Evolutionary conservation across 2,113 vertebrate genomes (phyloP).

Genomic region (Oncorhynchus clarkii): DNA sequence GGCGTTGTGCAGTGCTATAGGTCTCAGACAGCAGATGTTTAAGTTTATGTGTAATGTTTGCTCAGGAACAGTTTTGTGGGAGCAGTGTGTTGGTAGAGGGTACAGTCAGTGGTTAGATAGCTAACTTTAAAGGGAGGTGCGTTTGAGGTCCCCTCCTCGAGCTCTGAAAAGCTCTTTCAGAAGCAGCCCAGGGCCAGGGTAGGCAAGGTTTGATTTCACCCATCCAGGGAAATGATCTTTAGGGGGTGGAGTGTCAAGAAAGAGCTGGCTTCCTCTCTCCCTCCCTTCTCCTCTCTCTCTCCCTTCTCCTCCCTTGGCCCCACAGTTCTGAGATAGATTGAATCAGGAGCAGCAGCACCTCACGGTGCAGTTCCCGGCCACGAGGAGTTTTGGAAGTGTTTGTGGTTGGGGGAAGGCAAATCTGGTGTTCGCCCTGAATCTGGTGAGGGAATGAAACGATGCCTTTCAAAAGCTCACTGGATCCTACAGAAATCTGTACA

Average conservation of each 20-base stretch:
- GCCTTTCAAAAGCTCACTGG: slow-evolving; percentile 30
- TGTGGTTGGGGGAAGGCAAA: slow-evolving; percentile 6
- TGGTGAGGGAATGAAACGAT: slow-evolving; percentile 15
- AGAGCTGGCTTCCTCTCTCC: neutral
- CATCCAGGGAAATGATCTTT: neutral
- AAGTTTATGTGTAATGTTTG: slow-evolving; percentile 15
- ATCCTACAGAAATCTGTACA: slow-evolving; percentile 38
- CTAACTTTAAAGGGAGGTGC: slow-evolving; percentile 37
- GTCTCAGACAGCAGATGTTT: slow-evolving; percentile 39
- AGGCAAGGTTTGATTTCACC: neutral
- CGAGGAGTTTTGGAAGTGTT: neutral
- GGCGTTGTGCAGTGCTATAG: slow-evolving; percentile 28
- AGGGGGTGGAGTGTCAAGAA: neutral
- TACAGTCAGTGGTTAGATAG: slow-evolving; percentile 32
- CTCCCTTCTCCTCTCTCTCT: neutral
- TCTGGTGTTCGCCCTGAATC: neutral
- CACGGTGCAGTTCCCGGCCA: neutral
- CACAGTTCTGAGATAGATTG: slow-evolving; percentile 26
- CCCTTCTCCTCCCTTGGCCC: slow-evolving; percentile 4
- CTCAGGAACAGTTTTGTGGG: neutral
- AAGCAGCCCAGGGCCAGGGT: neutral
- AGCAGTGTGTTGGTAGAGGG: slow-evolving; percentile 51
- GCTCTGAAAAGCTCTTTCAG: slow-evolving; percentile 67
- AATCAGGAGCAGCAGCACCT: slow-evolving; percentile 43
- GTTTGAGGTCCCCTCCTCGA: slow-evolving; percentile 47